phyloP scores from a whole-genome alignment of 2,113 vertebrate genomes.

The Willisornis vidua region DNA sequence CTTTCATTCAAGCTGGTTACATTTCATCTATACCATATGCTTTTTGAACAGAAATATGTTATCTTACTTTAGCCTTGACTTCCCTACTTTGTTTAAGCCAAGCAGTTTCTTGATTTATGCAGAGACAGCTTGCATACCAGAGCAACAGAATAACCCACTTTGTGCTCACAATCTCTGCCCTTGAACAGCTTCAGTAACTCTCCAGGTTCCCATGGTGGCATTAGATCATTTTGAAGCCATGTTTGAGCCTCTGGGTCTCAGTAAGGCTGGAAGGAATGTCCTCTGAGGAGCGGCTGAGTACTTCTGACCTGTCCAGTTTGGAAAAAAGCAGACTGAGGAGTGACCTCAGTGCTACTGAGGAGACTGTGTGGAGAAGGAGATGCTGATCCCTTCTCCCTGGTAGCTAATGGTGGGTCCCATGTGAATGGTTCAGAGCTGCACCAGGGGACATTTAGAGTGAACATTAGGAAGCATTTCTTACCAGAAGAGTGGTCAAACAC shows the following conservation, averaged over 20 bases:
- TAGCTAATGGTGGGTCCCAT: neutral
- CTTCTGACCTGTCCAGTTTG: neutral
- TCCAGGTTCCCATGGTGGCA: rapidly evolving
- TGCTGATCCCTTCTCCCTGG: neutral
- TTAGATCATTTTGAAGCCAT: neutral
- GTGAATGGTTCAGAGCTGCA: neutral
- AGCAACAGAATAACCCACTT: neutral
- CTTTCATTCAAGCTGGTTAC: neutral
- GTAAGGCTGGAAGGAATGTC: neutral
- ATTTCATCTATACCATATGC: neutral
- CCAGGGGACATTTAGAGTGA: neutral
- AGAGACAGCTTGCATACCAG: neutral
- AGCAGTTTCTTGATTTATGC: neutral
- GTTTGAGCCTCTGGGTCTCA: neutral
- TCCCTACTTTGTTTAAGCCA: neutral
- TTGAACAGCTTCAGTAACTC: neutral
- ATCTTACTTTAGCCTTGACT: neutral
- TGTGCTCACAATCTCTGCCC: neutral
- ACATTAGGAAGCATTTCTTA: neutral
- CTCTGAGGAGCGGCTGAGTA: neutral
- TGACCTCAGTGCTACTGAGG: neutral
- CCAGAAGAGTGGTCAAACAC: neutral
- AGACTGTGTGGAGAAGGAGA: neutral
- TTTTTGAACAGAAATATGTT: neutral
- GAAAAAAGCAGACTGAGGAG: neutral